phyloP scores from a whole-genome alignment of 2,888 invertebrate genomes.

The Salticus scenicus region DNA sequence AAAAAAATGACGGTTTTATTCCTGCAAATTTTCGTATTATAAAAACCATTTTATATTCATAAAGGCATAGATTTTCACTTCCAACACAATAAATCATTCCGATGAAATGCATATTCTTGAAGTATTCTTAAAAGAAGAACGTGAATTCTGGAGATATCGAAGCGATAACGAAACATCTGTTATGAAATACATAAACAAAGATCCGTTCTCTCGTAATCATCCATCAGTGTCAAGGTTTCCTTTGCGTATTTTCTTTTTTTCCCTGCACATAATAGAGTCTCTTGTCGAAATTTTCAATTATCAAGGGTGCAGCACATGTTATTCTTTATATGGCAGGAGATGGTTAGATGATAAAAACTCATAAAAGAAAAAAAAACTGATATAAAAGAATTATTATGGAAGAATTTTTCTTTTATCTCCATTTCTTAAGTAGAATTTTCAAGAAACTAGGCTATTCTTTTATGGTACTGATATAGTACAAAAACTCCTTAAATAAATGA shows the following conservation, averaged over 20 bases:
- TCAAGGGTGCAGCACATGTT: background rate
- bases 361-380: background rate
- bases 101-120: background rate
- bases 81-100: background rate
- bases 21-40: too few species aligned
- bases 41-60: too few species aligned
- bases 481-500: too few species aligned
- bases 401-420: too few species aligned
- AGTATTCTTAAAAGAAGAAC: background rate
- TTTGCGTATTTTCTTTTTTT: background rate
- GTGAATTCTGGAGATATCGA: background rate
- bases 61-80: too few species aligned
- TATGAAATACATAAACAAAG: constrained; percentile 5
- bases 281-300: constrained; percentile 1
- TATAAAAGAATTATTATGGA: background rate
- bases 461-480: too few species aligned
- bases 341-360: background rate
- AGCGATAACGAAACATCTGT: constrained; percentile 5
- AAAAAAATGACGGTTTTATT: too few species aligned
- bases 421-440: too few species aligned
- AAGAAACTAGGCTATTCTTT: too few species aligned
- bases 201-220: background rate
- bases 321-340: background rate
- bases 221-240: constrained; percentile 1
- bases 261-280: background rate